Conservation (phyloP, 2,888 invertebrate genomes). For the Leptopterna dolabrata region DNA sequence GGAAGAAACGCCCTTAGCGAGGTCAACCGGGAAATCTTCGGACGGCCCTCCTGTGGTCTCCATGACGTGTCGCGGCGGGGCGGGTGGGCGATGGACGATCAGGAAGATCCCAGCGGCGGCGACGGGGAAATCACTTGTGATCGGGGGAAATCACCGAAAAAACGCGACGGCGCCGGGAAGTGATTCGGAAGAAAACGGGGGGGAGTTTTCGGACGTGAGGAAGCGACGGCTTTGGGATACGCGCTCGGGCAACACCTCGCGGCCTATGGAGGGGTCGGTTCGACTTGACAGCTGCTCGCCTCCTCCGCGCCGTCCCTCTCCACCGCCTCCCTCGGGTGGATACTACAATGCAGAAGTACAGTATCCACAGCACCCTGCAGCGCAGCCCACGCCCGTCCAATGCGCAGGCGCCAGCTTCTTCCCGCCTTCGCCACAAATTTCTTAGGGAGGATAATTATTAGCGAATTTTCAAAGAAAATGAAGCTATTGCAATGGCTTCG, state of each 20-base stretch:
- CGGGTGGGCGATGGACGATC: neutral
- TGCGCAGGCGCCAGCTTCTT: neutral
- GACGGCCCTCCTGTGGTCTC: neutral
- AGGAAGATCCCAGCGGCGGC: neutral
- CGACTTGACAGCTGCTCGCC: conserved; percentile 23
- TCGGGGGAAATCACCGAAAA: neutral
- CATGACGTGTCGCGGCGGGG: neutral
- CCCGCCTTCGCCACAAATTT: neutral
- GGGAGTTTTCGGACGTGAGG: neutral
- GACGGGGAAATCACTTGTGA: neutral
- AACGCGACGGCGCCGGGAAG: neutral
- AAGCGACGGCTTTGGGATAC: neutral
- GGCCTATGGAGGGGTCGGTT: neutral
- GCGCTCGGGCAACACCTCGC: conserved; percentile 28
- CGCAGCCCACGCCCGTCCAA: neutral
- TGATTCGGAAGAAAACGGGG: neutral
- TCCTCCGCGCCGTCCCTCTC: neutral
- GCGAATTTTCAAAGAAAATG: too few relatives aligned
- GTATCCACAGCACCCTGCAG: neutral
- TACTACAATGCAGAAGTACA: neutral
- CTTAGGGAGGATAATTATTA: too few relatives aligned
- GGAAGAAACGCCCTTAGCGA: neutral
- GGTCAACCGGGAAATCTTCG: conserved; percentile 13
- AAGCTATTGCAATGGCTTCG: too few relatives aligned
- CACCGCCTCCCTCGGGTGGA: neutral